Conservation (phyloP, 2,888 invertebrate genomes). For the Galeruca laticollis region DNA sequence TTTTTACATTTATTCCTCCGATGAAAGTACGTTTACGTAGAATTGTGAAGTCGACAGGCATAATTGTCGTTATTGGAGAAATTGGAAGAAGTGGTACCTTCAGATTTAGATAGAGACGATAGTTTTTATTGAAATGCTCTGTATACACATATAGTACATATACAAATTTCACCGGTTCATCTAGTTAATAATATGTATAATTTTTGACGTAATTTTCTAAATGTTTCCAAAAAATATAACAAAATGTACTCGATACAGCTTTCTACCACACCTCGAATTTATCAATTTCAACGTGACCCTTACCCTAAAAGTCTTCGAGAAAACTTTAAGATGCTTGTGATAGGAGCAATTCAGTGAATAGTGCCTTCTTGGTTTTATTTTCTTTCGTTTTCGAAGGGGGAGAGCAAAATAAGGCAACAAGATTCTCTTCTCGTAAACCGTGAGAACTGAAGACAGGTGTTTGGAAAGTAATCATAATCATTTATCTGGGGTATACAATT, state of each 20-base stretch:
- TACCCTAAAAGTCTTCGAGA: constrained; percentile 25
- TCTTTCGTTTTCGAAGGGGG: constrained; percentile 49
- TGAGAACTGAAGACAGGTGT: constrained; percentile 65
- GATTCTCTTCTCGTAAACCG: constrained; percentile 54
- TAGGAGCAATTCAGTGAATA: constrained; percentile 46
- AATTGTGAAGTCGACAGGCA: too few relatives aligned
- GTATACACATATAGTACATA: too few relatives aligned
- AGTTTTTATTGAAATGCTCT: too few relatives aligned
- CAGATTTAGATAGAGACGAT: too few relatives aligned
- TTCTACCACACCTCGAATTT: constrained; percentile 32
- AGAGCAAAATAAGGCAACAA: constrained; percentile 47
- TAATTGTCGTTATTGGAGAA: too few relatives aligned
- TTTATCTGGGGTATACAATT: constrained; percentile 60
- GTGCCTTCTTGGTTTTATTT: constrained; percentile 47
- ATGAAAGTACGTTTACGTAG: too few relatives aligned
- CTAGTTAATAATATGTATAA: too few relatives aligned
- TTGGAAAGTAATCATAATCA: constrained; percentile 61
- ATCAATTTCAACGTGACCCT: constrained; percentile 33
- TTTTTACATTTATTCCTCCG: too few relatives aligned
- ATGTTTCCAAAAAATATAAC: too few relatives aligned
- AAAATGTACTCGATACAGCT: not conserved
- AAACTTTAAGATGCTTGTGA: constrained; percentile 44
- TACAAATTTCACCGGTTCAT: too few relatives aligned
- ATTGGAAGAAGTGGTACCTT: too few relatives aligned
- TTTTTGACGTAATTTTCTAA: too few relatives aligned